Evolutionary conservation across 2,888 invertebrate genomes (phyloP).

Genomic region (Hipparchia sbordonii): DNA sequence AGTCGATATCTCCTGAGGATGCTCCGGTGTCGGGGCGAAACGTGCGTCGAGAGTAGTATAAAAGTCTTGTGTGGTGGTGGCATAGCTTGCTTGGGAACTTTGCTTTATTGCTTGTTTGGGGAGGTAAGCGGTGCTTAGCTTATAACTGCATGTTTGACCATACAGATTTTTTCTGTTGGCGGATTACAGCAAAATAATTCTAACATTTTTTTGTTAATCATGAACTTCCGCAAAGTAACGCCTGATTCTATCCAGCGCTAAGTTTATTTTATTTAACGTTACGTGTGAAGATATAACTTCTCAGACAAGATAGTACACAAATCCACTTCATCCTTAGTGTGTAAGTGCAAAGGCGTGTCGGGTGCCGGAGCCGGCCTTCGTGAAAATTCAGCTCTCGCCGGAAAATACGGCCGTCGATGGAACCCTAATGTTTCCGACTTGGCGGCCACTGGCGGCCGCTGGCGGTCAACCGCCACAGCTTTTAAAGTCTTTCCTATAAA

Average conservation of each 20-base stretch:
- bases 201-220: too few relatives aligned
- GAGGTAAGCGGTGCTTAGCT: too few relatives aligned
- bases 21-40: too few relatives aligned
- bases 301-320: constrained; percentile 65
- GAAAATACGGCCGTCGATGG: constrained; percentile 79
- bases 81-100: too few relatives aligned
- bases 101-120: too few relatives aligned
- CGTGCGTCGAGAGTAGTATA: too few relatives aligned
- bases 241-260: not conserved
- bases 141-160: too few relatives aligned
- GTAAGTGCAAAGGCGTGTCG: constrained; percentile 82
- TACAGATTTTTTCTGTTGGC: too few relatives aligned
- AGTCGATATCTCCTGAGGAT: too few relatives aligned
- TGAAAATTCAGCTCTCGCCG: constrained; percentile 71
- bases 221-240: too few relatives aligned
- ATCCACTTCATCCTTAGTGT: constrained; percentile 67
- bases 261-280: constrained; percentile 6
- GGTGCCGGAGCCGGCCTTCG: constrained; percentile 64
- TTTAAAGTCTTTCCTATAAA: constrained; percentile 63
- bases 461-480: constrained; percentile 67
- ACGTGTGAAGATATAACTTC: constrained; percentile 65
- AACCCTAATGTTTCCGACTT: constrained; percentile 81
- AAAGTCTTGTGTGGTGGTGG: too few relatives aligned
- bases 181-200: too few relatives aligned
- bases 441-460: constrained; percentile 65